Percentiles rank a stretch among this genome's conserved stretches.
Conservation (phyloP, 2,113 vertebrate species). For the Tragulus kanchil region DNA sequence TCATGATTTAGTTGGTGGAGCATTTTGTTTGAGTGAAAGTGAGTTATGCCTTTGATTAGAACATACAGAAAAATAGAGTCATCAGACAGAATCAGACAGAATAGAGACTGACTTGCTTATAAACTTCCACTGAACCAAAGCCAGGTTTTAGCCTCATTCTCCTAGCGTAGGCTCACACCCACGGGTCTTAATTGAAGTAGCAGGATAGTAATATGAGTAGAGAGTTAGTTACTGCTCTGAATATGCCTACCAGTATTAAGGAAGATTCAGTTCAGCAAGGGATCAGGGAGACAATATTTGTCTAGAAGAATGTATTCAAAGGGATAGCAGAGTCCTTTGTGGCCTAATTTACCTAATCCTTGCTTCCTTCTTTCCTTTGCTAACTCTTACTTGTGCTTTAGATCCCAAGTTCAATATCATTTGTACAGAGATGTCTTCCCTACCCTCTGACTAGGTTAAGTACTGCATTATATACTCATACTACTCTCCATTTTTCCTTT, state of each 20-base stretch:
- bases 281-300: conserved; percentile 32
- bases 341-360: background rate
- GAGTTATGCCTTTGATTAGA: conserved; percentile 69
- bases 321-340: background rate
- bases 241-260: background rate
- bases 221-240: background rate
- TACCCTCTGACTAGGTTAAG: background rate
- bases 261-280: background rate
- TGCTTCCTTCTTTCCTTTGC: background rate
- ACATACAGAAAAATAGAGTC: conserved; percentile 50
- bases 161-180: background rate
- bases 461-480: background rate
- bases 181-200: background rate
- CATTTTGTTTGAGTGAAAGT: conserved; percentile 51
- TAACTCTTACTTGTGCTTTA: background rate
- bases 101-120: conserved; percentile 37
- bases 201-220: background rate
- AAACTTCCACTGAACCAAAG: conserved; percentile 51
- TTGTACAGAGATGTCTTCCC: background rate
- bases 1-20: conserved; percentile 62
- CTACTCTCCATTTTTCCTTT: background rate
- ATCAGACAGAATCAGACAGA: conserved; percentile 56
- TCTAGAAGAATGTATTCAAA: background rate
- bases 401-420: conserved; percentile 3
- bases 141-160: background rate